phyloP scores from a whole-genome alignment of 1,140 invertebrate species.

The Monomorium pharaonis region DNA sequence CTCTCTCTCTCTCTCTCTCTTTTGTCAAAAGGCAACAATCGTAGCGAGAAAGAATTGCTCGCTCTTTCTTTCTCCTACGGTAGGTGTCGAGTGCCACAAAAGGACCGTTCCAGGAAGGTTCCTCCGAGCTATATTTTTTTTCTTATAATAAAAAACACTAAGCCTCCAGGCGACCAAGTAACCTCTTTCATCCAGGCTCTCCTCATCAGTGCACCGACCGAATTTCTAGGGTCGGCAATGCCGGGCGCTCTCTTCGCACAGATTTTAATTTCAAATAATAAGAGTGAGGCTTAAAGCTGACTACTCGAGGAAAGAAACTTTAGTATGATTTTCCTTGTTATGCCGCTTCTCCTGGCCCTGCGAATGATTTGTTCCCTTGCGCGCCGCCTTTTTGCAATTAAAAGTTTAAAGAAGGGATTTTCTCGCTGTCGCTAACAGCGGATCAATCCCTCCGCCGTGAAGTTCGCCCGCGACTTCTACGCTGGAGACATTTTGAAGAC shows the following conservation, averaged over 20 bases:
- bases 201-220: conserved; percentile 52
- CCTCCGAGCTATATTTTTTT: conserved; percentile 63
- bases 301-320: conserved; percentile 41
- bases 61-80: conserved; percentile 35
- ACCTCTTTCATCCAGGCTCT: conserved; percentile 42
- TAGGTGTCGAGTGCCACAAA: conserved; percentile 69
- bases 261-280: conserved; percentile 57
- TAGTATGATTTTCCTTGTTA: conserved; percentile 49
- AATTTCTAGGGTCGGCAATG: conserved; percentile 43
- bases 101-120: conserved; percentile 66
- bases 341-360: conserved; percentile 29
- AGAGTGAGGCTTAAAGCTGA: conserved; percentile 40
- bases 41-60: conserved; percentile 23
- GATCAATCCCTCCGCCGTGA: conserved; percentile 28
- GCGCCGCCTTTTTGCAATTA: conserved; percentile 57
- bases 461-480: conserved; percentile 34
- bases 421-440: conserved; percentile 49
- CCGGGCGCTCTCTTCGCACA: background rate
- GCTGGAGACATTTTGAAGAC: background rate
- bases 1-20: conserved; percentile 29
- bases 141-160: conserved; percentile 61
- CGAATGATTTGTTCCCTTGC: conserved; percentile 54
- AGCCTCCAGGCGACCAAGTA: conserved; percentile 35
- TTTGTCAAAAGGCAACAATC: conserved; percentile 77
- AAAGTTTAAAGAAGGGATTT: conserved; percentile 55